Base-by-base conservation (phyloP, 2,888 invertebrate genomes). In the Polyommatus iphigenia region DNA sequence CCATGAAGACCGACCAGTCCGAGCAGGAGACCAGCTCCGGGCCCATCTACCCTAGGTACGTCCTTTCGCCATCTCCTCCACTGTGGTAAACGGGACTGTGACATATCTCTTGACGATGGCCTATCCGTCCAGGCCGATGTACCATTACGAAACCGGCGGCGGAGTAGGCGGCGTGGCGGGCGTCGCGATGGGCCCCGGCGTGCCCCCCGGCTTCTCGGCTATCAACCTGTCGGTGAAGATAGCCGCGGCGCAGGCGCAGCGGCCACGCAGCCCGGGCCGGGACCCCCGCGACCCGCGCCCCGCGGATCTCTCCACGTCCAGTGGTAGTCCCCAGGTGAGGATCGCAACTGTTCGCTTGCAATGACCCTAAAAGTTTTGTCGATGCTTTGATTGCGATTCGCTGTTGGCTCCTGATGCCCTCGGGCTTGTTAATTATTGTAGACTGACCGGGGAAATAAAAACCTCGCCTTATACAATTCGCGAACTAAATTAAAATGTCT, bases 151-250 rank as follows among this genome's bases (percentile, higher is more conserved):
- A 91, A 89, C 94, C 85, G 88, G 93, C 89, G 89, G 87, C 87
- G 91, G 89, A 85, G 92, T 92, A 86, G 91, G 95, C 95, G 83
- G 95, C 93, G 85, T 94, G 95, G 89, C 96, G 94, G 85, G 95
- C 94, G 85, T 97, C 95, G 85, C 96, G 75, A 95, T 96, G 85
- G 95, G 95, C 83, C 96, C 96, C 78, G 96, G 96, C 78, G 94
- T 96, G 82, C 97, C 96, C 80, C 96, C 96, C 71, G 97, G 96
- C 82, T 96, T 97, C 94, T 96, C 97, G 73, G 97, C 97, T 82
- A 97, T 97, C 89, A 97, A 97, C 95, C 94, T 97, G 83, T 97
- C 97, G 83, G 98, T 98, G 85, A 98, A 98, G 94, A 97, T 97
- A 87, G 96, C 96, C 83, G 96, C 96, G 82, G 96, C 96, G 81